These are phyloP conservation scores for Microcebus murinus DNA, from an alignment of 2,113 vertebrate genomes.

Conservation along the genomic window DNA sequence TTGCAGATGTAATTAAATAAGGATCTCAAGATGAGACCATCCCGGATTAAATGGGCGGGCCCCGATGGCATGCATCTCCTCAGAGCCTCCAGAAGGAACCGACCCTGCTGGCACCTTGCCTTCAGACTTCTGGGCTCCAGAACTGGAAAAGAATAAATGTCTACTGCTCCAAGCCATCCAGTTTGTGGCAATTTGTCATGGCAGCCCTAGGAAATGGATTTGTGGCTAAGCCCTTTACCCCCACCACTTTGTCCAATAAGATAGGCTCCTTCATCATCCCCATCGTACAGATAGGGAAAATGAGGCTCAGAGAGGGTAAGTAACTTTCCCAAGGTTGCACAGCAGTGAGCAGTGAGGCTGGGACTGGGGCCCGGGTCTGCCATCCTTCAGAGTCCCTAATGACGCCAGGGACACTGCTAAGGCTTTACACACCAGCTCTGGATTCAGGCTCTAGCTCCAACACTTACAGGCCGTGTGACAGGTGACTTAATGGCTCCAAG, in stretches of 20 bases:
- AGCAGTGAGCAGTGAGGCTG: neutral
- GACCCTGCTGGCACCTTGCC: accelerated
- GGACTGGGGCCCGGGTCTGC: neutral
- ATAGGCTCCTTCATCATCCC: too few relatives aligned
- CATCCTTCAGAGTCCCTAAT: neutral
- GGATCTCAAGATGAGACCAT: neutral
- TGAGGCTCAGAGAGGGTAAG: neutral
- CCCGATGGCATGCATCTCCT: accelerated
- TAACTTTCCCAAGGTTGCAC: neutral
- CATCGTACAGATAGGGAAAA: neutral
- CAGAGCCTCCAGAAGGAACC: neutral
- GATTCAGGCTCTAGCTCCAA: neutral
- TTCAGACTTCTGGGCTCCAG: neutral
- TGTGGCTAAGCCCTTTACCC: neutral
- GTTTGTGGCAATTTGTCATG: neutral
- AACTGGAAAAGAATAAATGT: neutral
- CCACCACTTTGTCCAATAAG: neutral
- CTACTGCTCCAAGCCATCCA: neutral
- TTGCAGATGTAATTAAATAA: neutral
- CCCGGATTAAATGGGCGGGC: neutral
- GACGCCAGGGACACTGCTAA: neutral
- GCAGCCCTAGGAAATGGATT: neutral
- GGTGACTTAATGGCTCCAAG: neutral
- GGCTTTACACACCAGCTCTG: neutral
- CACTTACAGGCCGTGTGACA: neutral